Conservation (phyloP, 2,888 invertebrate genomes). For the Chrysomela aeneicollis region DNA sequence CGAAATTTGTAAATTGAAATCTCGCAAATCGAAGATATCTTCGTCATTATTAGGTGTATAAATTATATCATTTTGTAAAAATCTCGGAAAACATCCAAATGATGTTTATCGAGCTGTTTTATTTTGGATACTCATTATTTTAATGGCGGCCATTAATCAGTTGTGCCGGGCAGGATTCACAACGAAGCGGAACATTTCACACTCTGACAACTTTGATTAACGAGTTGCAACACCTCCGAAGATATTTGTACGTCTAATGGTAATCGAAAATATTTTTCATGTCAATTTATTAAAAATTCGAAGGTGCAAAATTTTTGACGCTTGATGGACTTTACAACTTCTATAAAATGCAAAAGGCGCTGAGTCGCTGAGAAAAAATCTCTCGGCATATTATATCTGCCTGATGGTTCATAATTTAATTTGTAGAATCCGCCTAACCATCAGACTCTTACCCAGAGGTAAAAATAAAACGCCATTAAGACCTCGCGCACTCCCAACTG, state of each 20-base stretch:
- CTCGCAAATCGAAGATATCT: too few species aligned
- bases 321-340: too few species aligned
- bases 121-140: conserved; percentile 51
- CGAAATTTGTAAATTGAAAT: too few species aligned
- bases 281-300: conserved; percentile 48
- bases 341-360: too few species aligned
- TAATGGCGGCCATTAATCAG: conserved; percentile 48
- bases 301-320: conserved; percentile 17
- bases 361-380: too few species aligned
- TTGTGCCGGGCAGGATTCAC: conserved; percentile 31
- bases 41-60: too few species aligned
- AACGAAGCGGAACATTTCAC: conserved; percentile 32
- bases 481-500: conserved; percentile 34
- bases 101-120: conserved; percentile 44
- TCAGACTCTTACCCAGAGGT: too few species aligned
- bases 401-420: too few species aligned
- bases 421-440: too few species aligned
- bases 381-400: too few species aligned
- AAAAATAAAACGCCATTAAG: conserved; percentile 40
- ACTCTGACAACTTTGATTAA: conserved; percentile 28
- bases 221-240: conserved; percentile 8
- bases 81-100: conserved; percentile 31
- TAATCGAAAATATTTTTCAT: conserved; percentile 4
- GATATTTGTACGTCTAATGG: background rate
- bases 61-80: conserved; percentile 39